These are phyloP conservation scores for Petrolisthes manimaculis DNA, from an alignment of 2,888 invertebrate genomes.

Conservation along the genomic window DNA sequence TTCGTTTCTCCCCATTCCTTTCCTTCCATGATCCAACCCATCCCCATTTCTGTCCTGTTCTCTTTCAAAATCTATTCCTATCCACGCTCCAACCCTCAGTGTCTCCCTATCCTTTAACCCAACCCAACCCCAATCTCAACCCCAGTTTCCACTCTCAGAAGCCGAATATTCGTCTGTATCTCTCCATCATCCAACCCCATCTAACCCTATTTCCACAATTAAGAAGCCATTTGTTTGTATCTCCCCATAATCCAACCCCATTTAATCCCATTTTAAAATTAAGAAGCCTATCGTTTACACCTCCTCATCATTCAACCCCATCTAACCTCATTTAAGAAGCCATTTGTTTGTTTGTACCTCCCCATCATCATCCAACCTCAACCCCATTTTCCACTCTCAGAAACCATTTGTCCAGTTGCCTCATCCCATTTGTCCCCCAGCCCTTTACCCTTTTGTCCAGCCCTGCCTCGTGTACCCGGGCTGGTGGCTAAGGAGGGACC, in stretches of 20 bases:
- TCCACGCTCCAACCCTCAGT: background rate
- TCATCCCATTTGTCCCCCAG: background rate
- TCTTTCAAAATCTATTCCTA: background rate
- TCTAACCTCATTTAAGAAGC: background rate
- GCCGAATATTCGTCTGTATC: too few relatives aligned
- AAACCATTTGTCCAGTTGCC: background rate
- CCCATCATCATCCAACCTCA: background rate
- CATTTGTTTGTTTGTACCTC: background rate
- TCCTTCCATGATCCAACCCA: background rate
- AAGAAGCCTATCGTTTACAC: too few relatives aligned
- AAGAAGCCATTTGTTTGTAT: too few relatives aligned
- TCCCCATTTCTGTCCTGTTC: background rate
- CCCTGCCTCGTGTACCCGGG: background rate
- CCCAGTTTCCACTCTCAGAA: too few relatives aligned
- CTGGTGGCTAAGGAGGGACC: background rate
- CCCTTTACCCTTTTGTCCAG: background rate
- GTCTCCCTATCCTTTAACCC: background rate
- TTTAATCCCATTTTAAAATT: too few relatives aligned
- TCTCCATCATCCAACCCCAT: background rate
- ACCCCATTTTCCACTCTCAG: background rate
- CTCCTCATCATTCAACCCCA: background rate
- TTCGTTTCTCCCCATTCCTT: background rate
- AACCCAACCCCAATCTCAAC: constrained; percentile 1
- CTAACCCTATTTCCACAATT: background rate
- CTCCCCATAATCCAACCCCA: too few relatives aligned